phyloP scores from a whole-genome alignment of 1,140 invertebrate genomes.

The Coboldia fuscipes region DNA sequence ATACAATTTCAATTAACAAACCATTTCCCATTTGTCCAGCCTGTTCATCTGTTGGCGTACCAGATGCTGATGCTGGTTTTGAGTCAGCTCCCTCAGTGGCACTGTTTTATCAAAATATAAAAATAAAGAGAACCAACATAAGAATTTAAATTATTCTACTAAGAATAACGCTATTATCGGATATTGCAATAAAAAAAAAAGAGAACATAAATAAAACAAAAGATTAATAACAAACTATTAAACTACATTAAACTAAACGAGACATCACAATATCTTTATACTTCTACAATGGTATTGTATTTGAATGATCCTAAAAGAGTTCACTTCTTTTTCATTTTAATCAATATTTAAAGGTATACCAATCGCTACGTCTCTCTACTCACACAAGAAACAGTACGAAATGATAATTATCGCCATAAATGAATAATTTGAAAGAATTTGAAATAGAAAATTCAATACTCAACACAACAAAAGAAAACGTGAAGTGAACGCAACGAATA shows the following conservation, averaged over 20 bases:
- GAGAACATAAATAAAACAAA: slow-evolving; percentile 1
- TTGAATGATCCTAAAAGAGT: too few species aligned
- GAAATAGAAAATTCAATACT: too few species aligned
- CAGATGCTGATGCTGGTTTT: slow-evolving; percentile 45
- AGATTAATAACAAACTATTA: background rate
- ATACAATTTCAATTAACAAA: slow-evolving; percentile 24
- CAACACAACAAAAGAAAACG: too few species aligned
- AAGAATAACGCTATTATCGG: background rate
- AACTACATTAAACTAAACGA: background rate
- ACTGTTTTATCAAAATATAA: slow-evolving; percentile 22
- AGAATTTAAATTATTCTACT: background rate
- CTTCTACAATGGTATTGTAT: too few species aligned
- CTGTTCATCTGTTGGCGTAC: slow-evolving; percentile 56
- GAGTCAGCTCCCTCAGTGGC: slow-evolving; percentile 72
- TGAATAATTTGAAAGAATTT: too few species aligned
- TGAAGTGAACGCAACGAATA: too few species aligned
- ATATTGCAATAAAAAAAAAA: background rate
- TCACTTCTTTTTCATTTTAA: too few species aligned
- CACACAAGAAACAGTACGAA: too few species aligned
- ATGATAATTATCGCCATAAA: too few species aligned
- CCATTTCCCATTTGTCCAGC: slow-evolving; percentile 57
- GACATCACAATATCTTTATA: too few species aligned
- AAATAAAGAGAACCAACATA: background rate
- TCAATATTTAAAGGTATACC: too few species aligned
- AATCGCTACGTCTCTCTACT: too few species aligned